Evolutionary conservation across 2,113 vertebrate genomes (phyloP).

Genomic region (Pangasianodon hypophthalmus): DNA sequence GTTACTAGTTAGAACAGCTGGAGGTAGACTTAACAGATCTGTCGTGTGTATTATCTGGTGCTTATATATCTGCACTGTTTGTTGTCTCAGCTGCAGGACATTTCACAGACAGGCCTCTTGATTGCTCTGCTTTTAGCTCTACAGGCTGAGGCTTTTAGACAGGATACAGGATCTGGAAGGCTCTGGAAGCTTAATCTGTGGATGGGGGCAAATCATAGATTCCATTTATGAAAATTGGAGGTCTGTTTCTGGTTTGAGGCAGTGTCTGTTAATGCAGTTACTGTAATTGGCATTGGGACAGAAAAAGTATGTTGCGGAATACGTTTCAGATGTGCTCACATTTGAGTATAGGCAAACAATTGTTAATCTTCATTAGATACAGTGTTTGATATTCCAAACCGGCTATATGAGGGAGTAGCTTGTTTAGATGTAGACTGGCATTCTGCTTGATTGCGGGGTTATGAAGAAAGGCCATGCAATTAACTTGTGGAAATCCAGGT

Average conservation of each 20-base stretch:
- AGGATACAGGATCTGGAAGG: constrained; percentile 47
- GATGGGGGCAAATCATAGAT: constrained; percentile 13
- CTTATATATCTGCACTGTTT: constrained; percentile 50
- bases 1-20: constrained; percentile 42
- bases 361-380: constrained; percentile 4
- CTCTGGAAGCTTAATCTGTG: constrained; percentile 16
- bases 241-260: constrained; percentile 27
- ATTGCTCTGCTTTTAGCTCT: constrained; percentile 44
- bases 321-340: background rate
- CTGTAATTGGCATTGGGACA: background rate
- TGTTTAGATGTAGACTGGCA: constrained; percentile 22
- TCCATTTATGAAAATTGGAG: constrained; percentile 21
- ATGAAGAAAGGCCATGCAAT: constrained; percentile 15
- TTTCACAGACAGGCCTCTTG: constrained; percentile 29
- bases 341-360: background rate
- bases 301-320: background rate
- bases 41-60: constrained; percentile 40
- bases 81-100: constrained; percentile 64
- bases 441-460: constrained; percentile 30
- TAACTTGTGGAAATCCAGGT: constrained; percentile 31
- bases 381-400: constrained; percentile 2
- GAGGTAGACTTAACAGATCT: constrained; percentile 38
- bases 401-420: background rate
- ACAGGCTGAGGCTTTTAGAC: constrained; percentile 22
- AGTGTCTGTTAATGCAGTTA: constrained; percentile 11